Evolutionary conservation across 2,888 invertebrate genomes (phyloP).

Genomic region (Andrena marginata): DNA sequence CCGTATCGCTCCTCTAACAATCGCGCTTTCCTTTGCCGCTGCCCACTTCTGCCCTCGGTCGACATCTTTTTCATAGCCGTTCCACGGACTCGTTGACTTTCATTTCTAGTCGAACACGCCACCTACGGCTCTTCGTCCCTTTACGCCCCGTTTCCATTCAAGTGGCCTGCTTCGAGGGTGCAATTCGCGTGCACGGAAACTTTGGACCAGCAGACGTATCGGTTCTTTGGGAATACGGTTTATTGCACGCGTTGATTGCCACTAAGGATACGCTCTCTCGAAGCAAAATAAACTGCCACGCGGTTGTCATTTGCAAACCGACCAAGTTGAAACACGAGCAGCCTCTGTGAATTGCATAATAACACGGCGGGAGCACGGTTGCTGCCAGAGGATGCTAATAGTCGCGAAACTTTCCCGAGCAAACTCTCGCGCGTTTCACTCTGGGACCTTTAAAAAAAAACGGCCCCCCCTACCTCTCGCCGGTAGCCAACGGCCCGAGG

Average conservation of each 20-base stretch:
- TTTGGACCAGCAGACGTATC: too few relatives aligned
- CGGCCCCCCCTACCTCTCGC: background rate
- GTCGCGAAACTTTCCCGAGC: slow-evolving; percentile 41
- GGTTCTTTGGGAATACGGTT: background rate
- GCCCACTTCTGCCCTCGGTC: background rate
- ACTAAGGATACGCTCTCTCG: background rate
- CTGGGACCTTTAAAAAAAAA: slow-evolving; percentile 9
- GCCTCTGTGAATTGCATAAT: slow-evolving; percentile 41
- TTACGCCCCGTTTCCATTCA: slow-evolving; percentile 32
- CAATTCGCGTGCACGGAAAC: slow-evolving; percentile 9
- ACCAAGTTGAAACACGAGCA: slow-evolving; percentile 28
- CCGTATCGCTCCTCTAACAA: slow-evolving; percentile 10
- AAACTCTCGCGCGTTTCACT: slow-evolving; percentile 27
- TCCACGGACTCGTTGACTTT: slow-evolving; percentile 19
- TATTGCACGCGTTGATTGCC: slow-evolving; percentile 20
- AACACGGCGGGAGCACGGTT: slow-evolving; percentile 24
- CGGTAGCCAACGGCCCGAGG: slow-evolving; percentile 44
- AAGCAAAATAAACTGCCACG: slow-evolving; percentile 17
- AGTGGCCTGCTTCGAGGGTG: slow-evolving; percentile 12
- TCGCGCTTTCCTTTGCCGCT: background rate
- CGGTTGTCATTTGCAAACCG: slow-evolving; percentile 7
- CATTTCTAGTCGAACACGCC: slow-evolving; percentile 37
- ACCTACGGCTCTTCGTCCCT: slow-evolving; percentile 33
- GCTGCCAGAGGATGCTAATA: slow-evolving; percentile 44
- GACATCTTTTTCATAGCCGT: background rate